Evolutionary conservation across 2,888 invertebrate genomes (phyloP).

Genomic region (Bedellia somnulentella): DNA sequence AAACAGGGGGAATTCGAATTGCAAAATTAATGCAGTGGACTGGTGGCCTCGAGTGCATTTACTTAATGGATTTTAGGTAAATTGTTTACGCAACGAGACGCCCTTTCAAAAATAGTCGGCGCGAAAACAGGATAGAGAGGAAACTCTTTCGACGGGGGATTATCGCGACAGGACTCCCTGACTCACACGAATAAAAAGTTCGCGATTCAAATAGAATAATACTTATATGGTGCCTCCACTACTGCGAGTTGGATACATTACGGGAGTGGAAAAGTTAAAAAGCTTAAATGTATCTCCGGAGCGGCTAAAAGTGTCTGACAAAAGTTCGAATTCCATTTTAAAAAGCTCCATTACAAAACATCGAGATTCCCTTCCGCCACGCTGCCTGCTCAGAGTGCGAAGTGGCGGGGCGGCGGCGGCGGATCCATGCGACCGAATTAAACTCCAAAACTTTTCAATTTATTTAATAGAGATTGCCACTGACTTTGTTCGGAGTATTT

Average conservation of each 20-base stretch:
- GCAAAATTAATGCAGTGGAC: slow-evolving; percentile 66
- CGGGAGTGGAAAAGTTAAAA: slow-evolving; percentile 62
- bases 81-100: slow-evolving; percentile 44
- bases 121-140: slow-evolving; percentile 27
- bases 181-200: slow-evolving; percentile 35
- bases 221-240: slow-evolving; percentile 36
- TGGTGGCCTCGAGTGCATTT: slow-evolving; percentile 50
- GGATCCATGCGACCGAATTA: slow-evolving; percentile 43
- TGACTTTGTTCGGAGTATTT: not conserved
- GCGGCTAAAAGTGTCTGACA: slow-evolving; percentile 62
- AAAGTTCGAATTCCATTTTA: slow-evolving; percentile 62
- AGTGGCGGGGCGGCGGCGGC: slow-evolving; percentile 37
- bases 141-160: slow-evolving; percentile 39
- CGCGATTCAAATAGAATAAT: slow-evolving; percentile 35
- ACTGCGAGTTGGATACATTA: slow-evolving; percentile 55
- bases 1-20: slow-evolving; percentile 51
- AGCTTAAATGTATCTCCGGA: slow-evolving; percentile 61
- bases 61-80: slow-evolving; percentile 55
- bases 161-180: slow-evolving; percentile 30
- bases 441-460: slow-evolving; percentile 51
- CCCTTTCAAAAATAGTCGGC: slow-evolving; percentile 31
- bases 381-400: slow-evolving; percentile 31
- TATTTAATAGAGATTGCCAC: slow-evolving; percentile 41
- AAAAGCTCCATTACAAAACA: slow-evolving; percentile 63
- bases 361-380: slow-evolving; percentile 58